Evolutionary conservation across 2,797 vertebrate species (phyloP).

Genomic region (Brotogeris chrysoptera): DNA sequence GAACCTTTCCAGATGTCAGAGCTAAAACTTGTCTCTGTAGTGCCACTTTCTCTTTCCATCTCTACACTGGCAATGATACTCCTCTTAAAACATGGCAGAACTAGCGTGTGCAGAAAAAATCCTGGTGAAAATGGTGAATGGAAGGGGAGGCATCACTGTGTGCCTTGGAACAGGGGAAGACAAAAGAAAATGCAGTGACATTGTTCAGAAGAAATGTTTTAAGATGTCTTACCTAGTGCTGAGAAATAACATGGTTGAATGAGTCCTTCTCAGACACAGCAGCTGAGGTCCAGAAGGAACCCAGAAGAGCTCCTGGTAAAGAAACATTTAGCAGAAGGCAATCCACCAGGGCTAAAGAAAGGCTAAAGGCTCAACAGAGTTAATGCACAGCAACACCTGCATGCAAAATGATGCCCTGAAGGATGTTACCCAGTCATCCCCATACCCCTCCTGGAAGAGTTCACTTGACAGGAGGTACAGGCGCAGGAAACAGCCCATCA

Average conservation of each 20-base stretch:
- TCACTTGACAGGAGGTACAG: not conserved
- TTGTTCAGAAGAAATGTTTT: not conserved
- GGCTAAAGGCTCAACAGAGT: not conserved
- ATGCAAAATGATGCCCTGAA: not conserved
- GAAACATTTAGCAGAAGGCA: not conserved
- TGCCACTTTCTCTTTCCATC: not conserved
- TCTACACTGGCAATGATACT: not conserved
- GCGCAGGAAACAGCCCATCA: not conserved
- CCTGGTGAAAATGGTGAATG: not conserved
- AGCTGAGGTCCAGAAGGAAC: not conserved
- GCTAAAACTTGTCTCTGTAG: not conserved
- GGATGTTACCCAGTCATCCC: not conserved
- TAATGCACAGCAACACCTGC: not conserved
- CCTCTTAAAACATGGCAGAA: not conserved
- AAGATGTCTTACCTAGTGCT: not conserved
- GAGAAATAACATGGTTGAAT: not conserved
- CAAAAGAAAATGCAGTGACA: not conserved
- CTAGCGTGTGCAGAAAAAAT: fast-evolving
- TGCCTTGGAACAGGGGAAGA: not conserved
- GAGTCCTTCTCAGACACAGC: not conserved
- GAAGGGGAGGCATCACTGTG: not conserved
- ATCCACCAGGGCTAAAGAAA: not conserved
- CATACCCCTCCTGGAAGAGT: not conserved
- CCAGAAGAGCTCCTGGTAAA: not conserved
- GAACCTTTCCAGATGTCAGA: not conserved